Conservation (phyloP, 2,797 vertebrate species). For the Poeciliopsis turneri region DNA sequence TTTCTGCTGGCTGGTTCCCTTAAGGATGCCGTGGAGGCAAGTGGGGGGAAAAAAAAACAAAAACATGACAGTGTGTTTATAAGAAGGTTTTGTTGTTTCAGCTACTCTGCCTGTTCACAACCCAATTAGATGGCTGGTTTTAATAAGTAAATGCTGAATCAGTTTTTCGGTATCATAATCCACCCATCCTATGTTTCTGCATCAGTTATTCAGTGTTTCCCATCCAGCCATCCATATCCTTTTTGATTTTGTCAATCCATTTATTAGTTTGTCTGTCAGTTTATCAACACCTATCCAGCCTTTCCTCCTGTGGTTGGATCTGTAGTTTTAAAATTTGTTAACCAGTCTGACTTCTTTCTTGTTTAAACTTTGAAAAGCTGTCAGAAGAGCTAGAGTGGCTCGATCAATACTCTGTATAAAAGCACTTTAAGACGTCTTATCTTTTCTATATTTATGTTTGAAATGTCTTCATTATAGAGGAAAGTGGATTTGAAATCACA, state of each 20-base stretch:
- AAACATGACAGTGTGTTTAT: constrained; percentile 47
- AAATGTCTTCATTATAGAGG: not conserved
- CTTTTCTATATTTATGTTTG: not conserved
- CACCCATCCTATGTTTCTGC: not conserved
- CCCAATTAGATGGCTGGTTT: constrained; percentile 6
- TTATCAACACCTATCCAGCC: not conserved
- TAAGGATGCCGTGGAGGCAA: constrained; percentile 97
- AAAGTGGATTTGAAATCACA: not conserved
- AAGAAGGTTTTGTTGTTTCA: constrained; percentile 46
- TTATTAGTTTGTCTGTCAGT: not conserved
- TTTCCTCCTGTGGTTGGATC: not conserved
- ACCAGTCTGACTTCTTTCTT: not conserved
- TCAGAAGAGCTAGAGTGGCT: not conserved
- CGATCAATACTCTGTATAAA: not conserved
- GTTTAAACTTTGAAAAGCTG: not conserved
- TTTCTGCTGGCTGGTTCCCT: constrained; percentile 96
- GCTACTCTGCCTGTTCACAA: constrained; percentile 20
- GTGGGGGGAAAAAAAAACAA: constrained; percentile 48
- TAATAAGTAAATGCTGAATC: too few species aligned
- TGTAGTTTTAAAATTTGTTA: not conserved
- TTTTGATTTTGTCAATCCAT: not conserved
- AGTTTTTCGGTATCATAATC: not conserved
- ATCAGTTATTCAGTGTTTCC: not conserved
- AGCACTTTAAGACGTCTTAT: not conserved
- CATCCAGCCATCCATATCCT: not conserved